These are phyloP conservation scores for pig (Sus scrofa) DNA, from an alignment of 2,113 vertebrate species.

Conservation along the genomic window T2T-Sscrofa CM000816.6:110091501-110092000, in stretches of 20 bases:
- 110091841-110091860: neutral
- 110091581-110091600: neutral
- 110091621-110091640: neutral
- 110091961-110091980: neutral
- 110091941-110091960: neutral
- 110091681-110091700: neutral
- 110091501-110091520: neutral
- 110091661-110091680: conserved; percentile 23
- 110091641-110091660: too few species aligned
- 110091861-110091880: neutral
- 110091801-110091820: neutral
- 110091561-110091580: neutral
- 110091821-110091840: conserved; percentile 36
- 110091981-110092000: neutral
- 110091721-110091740: conserved; percentile 13
- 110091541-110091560: neutral
- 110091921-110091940: neutral
- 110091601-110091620: neutral
- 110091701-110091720: neutral
- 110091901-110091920: neutral
- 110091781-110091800: conserved; percentile 29
- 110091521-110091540: neutral
- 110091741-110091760: conserved; percentile 28
- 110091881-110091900: conserved; percentile 18
- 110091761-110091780: neutral